These are phyloP conservation scores for Thyatira batis DNA, from an alignment of 2,888 invertebrate genomes.

Conservation along the genomic window DNA sequence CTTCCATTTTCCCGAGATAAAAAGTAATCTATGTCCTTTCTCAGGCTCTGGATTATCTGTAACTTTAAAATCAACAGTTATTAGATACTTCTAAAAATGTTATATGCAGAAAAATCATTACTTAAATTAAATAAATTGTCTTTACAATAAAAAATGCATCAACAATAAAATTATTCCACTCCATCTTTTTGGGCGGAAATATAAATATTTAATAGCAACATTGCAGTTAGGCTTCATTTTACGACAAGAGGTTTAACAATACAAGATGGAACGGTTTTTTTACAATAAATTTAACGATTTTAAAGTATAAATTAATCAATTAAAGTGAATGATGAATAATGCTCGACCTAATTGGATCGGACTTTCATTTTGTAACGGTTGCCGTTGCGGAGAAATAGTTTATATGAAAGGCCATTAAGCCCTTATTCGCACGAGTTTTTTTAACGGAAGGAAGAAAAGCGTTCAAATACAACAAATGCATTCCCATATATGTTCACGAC, in stretches of 20 bases:
- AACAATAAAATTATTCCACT: not conserved
- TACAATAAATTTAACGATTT: not conserved
- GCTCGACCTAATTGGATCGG: not conserved
- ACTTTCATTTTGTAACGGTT: not conserved
- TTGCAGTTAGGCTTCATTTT: not conserved
- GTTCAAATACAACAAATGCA: too few species aligned
- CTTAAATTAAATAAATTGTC: not conserved
- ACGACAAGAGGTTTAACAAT: not conserved
- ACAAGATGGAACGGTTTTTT: not conserved
- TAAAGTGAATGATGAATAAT: not conserved
- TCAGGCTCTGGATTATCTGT: too few species aligned
- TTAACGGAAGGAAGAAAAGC: too few species aligned
- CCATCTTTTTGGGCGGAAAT: constrained; percentile 1
- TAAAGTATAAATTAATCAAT: not conserved
- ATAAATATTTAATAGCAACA: constrained; percentile 3
- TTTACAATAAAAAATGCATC: not conserved
- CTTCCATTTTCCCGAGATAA: too few species aligned
- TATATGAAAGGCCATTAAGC: not conserved
- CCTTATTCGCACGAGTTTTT: too few species aligned
- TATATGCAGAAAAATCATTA: not conserved
- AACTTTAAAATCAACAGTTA: not conserved
- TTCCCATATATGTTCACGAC: too few species aligned
- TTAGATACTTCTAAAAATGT: not conserved
- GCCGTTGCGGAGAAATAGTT: not conserved
- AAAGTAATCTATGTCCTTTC: too few species aligned